Evolutionary conservation across 2,888 invertebrate genomes (phyloP), one percentile per base, ranked within the genome.

Genomic region (Microctonus hyperodae): DNA sequence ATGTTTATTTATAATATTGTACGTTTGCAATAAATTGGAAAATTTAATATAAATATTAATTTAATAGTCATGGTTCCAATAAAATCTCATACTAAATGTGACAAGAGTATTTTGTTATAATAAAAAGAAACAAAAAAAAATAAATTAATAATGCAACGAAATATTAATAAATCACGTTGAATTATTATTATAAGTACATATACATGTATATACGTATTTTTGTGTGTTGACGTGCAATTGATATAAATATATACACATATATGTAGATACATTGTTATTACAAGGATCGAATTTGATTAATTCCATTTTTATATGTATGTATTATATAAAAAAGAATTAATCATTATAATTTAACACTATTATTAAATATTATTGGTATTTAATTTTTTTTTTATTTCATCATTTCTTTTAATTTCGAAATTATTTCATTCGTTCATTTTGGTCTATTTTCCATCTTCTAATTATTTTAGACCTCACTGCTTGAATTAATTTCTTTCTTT

Each of bases 241-340:
- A 72, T 72, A 75, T 79, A 74, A 72, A 77, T 77, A 77, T 78
- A 79, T 77, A 78, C 74, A 78, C 73, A 77, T 74, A 78, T 77
- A 76, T 73, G 74, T 75, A 74, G 9, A 72, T 75, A 72, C 68
- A 20, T 44, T 20, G 9, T 44, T 20, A 3, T 16, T 44, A 44
- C 44, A 44, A 9, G 44, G 58, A 63, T 65, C 51, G 25, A 55
- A 37, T 55, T 57, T 20, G 58, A 44, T 62, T 63, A 69, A 74
- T 72, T 68, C 68, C 37, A 40, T 69, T 48, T 44, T 44, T 64
- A 58, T 33, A 64, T 37, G 64, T 55, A 28, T 25, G 59, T 31
- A 31, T 57, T 31, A 31, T 57, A 57, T 65, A 63, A 65, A 63
- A 60, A 66, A 62, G 55, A 60, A 50, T 65, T 66, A 76, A 77